Base-by-base conservation (phyloP, 2,888 invertebrate species). In the Seira sanloemensis region DNA sequence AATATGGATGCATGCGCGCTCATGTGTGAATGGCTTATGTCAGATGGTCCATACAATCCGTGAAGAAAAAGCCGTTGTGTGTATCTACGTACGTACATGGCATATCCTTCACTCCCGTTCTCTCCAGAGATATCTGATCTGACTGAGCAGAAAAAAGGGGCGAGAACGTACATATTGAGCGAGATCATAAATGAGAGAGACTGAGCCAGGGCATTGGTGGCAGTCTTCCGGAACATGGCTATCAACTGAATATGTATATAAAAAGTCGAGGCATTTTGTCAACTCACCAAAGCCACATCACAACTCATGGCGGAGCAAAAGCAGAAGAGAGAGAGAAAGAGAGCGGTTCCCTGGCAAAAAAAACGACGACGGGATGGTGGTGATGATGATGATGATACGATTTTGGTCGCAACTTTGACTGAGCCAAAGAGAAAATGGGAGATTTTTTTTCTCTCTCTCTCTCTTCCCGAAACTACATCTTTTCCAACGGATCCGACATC, bases 141-240 rank as follows among this genome's bases (percentile, higher is more conserved):
- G 23, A n/a, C 58, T 68, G 24, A 79, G 76, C 71, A 66, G 69
- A 73, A 78, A 77, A 78, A 81, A 71, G 74, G 69, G 82, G 83
- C 82, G 76, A 83, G 82, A 80, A 79, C 79, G 50, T 62, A 66
- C 37, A 37, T 37, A 37, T 12, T 65, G 54, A 65, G 24, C 37
- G 65, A 74, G 69, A 68, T 23, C 26, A 50, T 54, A 66, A 74
- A 54, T 21, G 21, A 23, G n/a, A 74, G 16, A 77, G 81, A 78
- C 37, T 37, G 4, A 4, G 81, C 72, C 27, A 66, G 21, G 76
- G 81, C 76, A 79, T 82, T 78, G 78, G 84, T 86, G 86, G 82
- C 87, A 85, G 67, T 86, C 71, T 88, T 89, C 89, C 89, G 88
- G 89, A 89, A 89, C 89, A 88, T 87, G 88, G 77, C 84, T 87